These are phyloP conservation scores for Serrognathus titanus DNA, from an alignment of 2,888 invertebrate genomes.

Conservation along the genomic window DNA sequence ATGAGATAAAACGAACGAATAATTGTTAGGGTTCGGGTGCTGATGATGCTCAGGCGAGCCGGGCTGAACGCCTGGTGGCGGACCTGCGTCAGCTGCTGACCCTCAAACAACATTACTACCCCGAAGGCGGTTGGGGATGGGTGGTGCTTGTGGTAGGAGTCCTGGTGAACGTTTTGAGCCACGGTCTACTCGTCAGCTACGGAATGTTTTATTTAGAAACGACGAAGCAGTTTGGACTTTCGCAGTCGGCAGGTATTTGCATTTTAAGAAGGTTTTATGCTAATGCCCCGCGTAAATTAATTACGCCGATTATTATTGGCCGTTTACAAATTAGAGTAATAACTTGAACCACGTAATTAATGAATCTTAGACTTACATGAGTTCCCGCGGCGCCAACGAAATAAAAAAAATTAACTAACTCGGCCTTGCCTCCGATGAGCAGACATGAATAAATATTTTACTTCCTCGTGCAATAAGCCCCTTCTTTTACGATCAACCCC, in stretches of 20 bases:
- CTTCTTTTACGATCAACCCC: no score
- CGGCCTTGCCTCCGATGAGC: no score
- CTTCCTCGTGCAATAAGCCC: no score
- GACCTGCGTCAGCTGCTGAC: conserved; percentile 61
- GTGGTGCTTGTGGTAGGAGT: conserved; percentile 70
- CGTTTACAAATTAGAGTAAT: no score
- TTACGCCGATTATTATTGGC: no score
- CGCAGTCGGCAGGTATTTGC: conserved; percentile 62
- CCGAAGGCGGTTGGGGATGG: conserved; percentile 89
- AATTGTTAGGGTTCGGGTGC: conserved; percentile 42
- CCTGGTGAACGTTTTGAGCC: conserved; percentile 69
- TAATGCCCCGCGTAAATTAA: no score
- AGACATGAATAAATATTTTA: no score
- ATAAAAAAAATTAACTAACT: no score
- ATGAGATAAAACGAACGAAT: not conserved
- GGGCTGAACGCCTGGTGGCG: conserved; percentile 52
- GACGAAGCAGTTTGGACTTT: conserved; percentile 52
- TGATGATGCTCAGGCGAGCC: conserved; percentile 52
- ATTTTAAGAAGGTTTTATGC: no score
- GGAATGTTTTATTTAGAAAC: conserved; percentile 50
- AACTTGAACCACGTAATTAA: no score
- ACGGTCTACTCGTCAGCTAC: conserved; percentile 70
- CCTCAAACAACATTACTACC: conserved; percentile 78
- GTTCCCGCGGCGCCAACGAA: no score
- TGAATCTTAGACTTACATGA: no score